phyloP scores from a whole-genome alignment of 2,113 vertebrate species.

The Mormoops blainvillei region DNA sequence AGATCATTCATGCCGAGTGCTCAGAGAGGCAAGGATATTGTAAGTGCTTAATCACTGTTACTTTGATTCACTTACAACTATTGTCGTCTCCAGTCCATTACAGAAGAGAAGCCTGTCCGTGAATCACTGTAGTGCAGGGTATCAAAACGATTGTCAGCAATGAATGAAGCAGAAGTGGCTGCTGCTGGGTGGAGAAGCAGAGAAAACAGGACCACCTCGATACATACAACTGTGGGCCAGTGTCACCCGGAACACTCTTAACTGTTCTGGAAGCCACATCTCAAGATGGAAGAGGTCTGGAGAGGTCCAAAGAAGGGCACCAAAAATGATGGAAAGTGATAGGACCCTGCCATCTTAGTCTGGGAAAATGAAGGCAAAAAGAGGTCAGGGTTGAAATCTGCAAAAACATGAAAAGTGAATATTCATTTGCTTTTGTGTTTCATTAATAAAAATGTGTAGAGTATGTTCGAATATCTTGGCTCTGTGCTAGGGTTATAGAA shows the following conservation, averaged over 20 bases:
- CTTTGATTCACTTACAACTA: no score
- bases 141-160: not conserved
- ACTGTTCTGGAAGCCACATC: not conserved
- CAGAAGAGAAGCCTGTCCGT: not conserved
- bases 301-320: not conserved
- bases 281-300: not conserved
- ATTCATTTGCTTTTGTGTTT: not conserved
- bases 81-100: constrained; percentile 32
- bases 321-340: no score
- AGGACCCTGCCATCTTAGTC: not conserved
- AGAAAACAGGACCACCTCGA: not conserved
- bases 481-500: not conserved
- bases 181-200: not conserved
- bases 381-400: not conserved
- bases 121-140: constrained; percentile 1
- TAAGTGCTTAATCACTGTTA: not conserved
- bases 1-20: not conserved
- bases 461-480: not conserved
- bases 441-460: not conserved
- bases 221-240: not conserved
- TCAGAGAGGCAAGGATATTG: not conserved
- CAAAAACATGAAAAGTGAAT: not conserved
- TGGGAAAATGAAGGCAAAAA: not conserved
- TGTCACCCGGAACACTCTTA: not conserved
- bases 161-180: not conserved